Base-by-base conservation (phyloP, 2,888 invertebrate species). In the Eilema depressum region DNA sequence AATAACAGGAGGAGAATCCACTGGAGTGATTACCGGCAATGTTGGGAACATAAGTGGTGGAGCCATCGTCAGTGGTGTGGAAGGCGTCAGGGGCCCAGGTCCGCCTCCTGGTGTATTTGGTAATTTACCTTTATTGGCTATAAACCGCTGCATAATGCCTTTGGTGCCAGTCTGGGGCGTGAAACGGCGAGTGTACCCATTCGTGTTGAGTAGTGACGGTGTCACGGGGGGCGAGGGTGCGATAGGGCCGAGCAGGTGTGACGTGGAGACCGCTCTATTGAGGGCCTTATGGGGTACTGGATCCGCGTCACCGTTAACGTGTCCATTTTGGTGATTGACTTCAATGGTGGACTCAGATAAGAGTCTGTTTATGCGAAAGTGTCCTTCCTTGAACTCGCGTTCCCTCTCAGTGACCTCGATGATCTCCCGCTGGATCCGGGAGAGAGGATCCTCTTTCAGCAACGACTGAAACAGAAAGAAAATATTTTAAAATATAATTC, bases 361-460 rank as follows among this genome's bases (percentile, higher is more conserved):
- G 53, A 95, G 91, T 66, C 95, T 86, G 80, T 91, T 94, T 66
- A 94, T 92, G 69, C 94, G 89, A 78, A 95, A 95, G 84, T 94
- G 95, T 26, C 96, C 96, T 83, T 96, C 96, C 81, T 96, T 96
- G 82, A 98, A 96, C 87, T 98, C 98, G 86, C 97, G 96, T 92
- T 99, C 99, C 79, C 98, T 96, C 86, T 98, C 97, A 68, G 97
- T 97, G 74, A 98, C 98, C 93, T 98, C 98, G 85, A 97, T 97
- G 85, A 99, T 98, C 96, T 99, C 98, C 87, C 97, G 96, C 93
- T 98, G 98, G 90, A 99, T 98, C 90, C 98, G 96, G 86, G 96
- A 96, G 85, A 98, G 95, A 78, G 97, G 97, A 92, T 97, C 97
- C 88, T 97, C 96, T 91, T 96, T 96, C 90, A 96, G 92, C 86